Percentiles rank a stretch among this genome's conserved stretches.
Evolutionary conservation across 2,797 vertebrate species (phyloP).

Genomic region (Cyclura pinguis): DNA sequence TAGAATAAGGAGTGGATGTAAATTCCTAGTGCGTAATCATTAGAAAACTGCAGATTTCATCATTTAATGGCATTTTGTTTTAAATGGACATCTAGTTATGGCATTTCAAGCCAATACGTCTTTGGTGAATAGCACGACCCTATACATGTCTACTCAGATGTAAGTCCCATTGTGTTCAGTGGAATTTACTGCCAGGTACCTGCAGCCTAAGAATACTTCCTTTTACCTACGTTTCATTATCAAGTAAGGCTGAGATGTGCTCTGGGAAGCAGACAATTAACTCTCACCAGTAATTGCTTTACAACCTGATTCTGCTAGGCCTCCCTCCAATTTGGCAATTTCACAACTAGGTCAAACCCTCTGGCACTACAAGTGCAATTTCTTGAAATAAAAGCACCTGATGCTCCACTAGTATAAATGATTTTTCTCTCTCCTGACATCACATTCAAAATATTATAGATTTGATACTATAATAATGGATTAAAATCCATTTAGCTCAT

Average conservation of each 20-base stretch:
- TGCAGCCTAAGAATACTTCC: background rate
- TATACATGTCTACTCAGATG: background rate
- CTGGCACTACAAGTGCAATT: slow-evolving; percentile 14
- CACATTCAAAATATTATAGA: slow-evolving; percentile 15
- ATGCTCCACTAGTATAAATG: background rate
- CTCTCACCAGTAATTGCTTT: background rate
- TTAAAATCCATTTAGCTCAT: background rate
- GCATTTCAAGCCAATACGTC: background rate
- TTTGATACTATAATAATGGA: background rate
- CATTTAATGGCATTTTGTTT: background rate
- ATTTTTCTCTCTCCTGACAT: background rate
- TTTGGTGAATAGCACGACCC: background rate
- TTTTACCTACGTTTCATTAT: slow-evolving; percentile 17
- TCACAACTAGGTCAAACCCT: background rate
- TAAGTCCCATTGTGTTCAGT: background rate
- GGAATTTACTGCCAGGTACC: background rate
- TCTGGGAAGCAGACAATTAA: background rate
- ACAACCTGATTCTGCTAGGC: fast-evolving
- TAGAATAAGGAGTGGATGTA: slow-evolving; percentile 25
- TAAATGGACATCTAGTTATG: background rate
- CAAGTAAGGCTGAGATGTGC: slow-evolving; percentile 42
- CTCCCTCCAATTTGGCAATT: background rate
- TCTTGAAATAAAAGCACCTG: slow-evolving; percentile 18
- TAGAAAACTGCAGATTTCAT: background rate
- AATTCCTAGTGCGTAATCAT: slow-evolving; percentile 35